Evolutionary conservation across 2,113 vertebrate species (phyloP).

Genomic region (Gambusia holbrooki): DNA sequence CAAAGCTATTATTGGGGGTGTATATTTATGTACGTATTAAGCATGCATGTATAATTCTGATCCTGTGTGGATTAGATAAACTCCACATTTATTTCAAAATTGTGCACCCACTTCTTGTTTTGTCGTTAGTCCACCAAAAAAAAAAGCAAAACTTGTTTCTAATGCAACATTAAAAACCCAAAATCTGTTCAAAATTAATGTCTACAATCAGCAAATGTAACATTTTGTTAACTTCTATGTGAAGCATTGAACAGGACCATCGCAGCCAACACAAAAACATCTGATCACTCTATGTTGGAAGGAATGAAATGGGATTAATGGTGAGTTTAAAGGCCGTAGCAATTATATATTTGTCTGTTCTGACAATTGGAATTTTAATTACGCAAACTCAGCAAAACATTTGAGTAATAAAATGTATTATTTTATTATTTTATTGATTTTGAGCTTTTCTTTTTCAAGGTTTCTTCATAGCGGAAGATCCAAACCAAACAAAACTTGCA

Average conservation of each 20-base stretch:
- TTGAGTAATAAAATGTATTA: too few relatives aligned
- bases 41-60: neutral
- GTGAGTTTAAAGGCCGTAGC: conserved; percentile 35
- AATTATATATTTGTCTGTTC: conserved; percentile 21
- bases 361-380: neutral
- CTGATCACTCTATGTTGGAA: neutral
- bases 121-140: neutral
- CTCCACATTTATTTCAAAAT: neutral
- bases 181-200: neutral
- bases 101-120: neutral
- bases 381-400: conserved; percentile 7
- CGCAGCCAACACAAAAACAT: conserved; percentile 22
- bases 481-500: conserved; percentile 44
- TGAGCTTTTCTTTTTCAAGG: conserved; percentile 27
- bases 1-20: neutral
- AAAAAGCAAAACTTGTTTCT: neutral
- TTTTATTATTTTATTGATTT: conserved; percentile 8
- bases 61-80: neutral
- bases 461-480: conserved; percentile 53
- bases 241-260: conserved; percentile 5
- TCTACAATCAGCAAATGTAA: neutral
- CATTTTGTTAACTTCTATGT: neutral
- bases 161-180: neutral
- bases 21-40: too few relatives aligned
- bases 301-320: neutral